phyloP scores from a whole-genome alignment of 2,113 vertebrate species.

The Zosterops pallidus region DNA sequence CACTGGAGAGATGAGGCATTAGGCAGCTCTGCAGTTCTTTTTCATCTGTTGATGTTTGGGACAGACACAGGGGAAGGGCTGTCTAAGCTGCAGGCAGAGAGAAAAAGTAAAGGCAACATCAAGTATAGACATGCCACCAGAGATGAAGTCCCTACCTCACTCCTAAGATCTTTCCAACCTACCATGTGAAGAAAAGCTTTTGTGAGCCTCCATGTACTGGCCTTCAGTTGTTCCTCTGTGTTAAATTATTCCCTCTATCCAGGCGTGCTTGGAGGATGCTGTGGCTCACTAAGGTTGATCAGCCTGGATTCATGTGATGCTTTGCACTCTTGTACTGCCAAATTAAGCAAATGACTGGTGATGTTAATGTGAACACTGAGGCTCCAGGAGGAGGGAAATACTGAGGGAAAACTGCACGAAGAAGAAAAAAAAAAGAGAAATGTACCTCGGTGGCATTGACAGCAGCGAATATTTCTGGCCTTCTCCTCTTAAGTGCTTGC shows the following conservation, averaged over 20 bases:
- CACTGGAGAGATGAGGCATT: not conserved
- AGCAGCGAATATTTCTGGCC: not conserved
- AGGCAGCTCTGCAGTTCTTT: not conserved
- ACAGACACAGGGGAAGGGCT: not conserved
- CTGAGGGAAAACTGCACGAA: not conserved
- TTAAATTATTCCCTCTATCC: conserved; percentile 9
- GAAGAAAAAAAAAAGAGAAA: not conserved
- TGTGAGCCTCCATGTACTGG: not conserved
- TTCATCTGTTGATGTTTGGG: not conserved
- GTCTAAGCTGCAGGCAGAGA: not conserved
- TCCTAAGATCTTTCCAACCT: not conserved
- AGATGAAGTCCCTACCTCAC: not conserved
- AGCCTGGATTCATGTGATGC: not conserved
- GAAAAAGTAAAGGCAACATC: not conserved
- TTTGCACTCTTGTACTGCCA: not conserved
- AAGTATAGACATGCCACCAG: not conserved
- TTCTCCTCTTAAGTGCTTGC: not conserved
- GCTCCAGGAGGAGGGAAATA: not conserved
- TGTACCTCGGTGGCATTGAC: not conserved
- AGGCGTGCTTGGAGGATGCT: not conserved
- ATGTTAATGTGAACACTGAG: not conserved
- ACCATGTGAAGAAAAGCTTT: not conserved
- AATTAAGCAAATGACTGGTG: not conserved
- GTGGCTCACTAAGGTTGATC: not conserved
- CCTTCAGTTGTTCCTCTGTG: not conserved